A percentile compares a stretch with the other conserved stretches of the same genome.
These are phyloP conservation scores for Octonoba sinensis DNA, from an alignment of 2,888 invertebrate species.

Conservation along the genomic window DNA sequence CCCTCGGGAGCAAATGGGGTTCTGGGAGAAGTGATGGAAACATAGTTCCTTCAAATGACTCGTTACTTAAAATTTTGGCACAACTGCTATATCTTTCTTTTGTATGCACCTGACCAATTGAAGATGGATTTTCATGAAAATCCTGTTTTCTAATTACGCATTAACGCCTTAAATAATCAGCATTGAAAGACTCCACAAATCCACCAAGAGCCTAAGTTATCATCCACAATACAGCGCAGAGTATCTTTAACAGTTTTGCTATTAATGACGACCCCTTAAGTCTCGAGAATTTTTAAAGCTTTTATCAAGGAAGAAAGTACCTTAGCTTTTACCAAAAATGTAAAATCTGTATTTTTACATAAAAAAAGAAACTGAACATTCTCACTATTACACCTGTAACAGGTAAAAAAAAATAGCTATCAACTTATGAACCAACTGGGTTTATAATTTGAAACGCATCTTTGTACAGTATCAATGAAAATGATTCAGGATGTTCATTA, in stretches of 20 bases:
- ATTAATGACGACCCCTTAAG: background rate
- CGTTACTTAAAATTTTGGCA: background rate
- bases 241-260: slow-evolving; percentile 10
- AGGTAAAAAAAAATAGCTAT: slow-evolving; percentile 21
- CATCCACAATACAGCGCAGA: slow-evolving; percentile 22
- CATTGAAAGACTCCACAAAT: slow-evolving; percentile 16
- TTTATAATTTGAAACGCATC: slow-evolving; percentile 32
- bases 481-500: slow-evolving; percentile 1
- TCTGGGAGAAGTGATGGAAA: slow-evolving; percentile 13
- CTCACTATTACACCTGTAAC: slow-evolving; percentile 18
- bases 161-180: slow-evolving; percentile 8
- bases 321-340: slow-evolving; percentile 12
- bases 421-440: slow-evolving; percentile 26
- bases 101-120: background rate
- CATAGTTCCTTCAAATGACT: slow-evolving; percentile 4
- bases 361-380: slow-evolving; percentile 23
- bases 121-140: slow-evolving; percentile 13
- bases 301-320: slow-evolving; percentile 18
- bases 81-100: slow-evolving; percentile 10
- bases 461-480: slow-evolving; percentile 4
- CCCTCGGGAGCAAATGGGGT: no score
- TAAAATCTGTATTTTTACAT: slow-evolving; percentile 29
- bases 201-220: slow-evolving; percentile 33
- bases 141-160: slow-evolving; percentile 19
- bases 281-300: slow-evolving; percentile 18